Evolutionary conservation across 92 coral and sea anemone species (phyloP).

Genomic region (Actinostola sp.): DNA sequence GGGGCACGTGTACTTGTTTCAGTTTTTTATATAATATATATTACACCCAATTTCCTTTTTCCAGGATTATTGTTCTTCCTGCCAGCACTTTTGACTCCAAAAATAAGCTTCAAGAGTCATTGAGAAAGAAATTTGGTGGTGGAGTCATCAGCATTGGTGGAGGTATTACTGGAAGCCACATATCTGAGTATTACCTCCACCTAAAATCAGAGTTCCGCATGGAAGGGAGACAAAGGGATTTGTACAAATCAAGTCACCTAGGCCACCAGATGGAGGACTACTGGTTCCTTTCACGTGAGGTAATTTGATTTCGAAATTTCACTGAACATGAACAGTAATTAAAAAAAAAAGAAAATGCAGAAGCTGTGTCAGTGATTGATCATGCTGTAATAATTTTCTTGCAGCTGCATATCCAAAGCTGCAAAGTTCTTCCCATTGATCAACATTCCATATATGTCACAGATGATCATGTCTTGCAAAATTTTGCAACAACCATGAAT

Average conservation of each 20-base stretch:
- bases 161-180: background rate
- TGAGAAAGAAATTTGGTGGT: constrained; percentile 3
- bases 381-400: too few species aligned
- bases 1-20: background rate
- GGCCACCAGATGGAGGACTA: constrained; percentile 10
- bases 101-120: background rate
- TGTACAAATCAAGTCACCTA: constrained; percentile 1
- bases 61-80: background rate
- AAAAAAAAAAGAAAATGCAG: background rate
- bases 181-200: constrained; percentile 21
- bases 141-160: constrained; percentile 13
- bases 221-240: background rate
- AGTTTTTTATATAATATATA: background rate
- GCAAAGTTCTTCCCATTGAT: background rate
- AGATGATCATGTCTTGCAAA: background rate
- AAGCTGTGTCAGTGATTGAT: too few species aligned
- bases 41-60: background rate
- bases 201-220: constrained; percentile 3
- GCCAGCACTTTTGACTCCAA: constrained; percentile 2
- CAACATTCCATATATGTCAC: background rate
- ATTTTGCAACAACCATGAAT: background rate
- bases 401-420: background rate
- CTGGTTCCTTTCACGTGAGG: constrained; percentile 18
- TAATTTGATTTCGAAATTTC: background rate
- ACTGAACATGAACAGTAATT: background rate